Percentiles rank a stretch among this genome's conserved stretches.
phyloP scores from a whole-genome alignment of 1,140 invertebrate species.

The Oncopeltus fasciatus region DNA sequence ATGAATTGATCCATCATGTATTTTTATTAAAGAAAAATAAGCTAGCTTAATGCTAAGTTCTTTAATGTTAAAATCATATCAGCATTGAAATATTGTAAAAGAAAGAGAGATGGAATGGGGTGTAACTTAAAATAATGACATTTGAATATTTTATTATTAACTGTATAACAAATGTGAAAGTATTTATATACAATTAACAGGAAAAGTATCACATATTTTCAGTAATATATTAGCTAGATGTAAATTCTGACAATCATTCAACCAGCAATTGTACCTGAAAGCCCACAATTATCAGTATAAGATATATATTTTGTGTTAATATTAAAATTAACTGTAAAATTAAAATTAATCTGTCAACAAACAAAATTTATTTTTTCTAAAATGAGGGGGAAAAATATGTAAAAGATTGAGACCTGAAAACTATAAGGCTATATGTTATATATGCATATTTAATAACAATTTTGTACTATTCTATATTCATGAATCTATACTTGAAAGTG shows the following conservation, averaged over 20 bases:
- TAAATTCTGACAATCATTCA: neutral
- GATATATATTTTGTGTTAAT: neutral
- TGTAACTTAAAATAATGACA: neutral
- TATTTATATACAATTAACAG: conserved; percentile 3
- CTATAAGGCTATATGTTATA: neutral
- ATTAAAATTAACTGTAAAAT: neutral
- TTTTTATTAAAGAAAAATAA: neutral
- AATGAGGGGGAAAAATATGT: neutral
- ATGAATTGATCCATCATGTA: too few species aligned
- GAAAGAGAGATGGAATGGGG: neutral
- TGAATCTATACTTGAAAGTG: neutral
- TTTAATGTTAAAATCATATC: neutral
- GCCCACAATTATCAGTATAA: neutral
- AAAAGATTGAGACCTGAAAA: neutral
- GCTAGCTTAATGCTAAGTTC: too few species aligned
- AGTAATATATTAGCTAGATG: conserved; percentile 4
- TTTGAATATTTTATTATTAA: conserved; percentile 9
- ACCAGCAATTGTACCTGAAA: neutral
- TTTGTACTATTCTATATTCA: neutral
- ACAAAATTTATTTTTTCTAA: neutral
- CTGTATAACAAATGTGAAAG: conserved; percentile 4
- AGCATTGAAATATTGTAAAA: neutral
- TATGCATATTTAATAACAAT: neutral
- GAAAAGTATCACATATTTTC: conserved; percentile 3
- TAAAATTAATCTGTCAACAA: neutral